Evolutionary conservation across 2,888 invertebrate genomes (phyloP).

Genomic region (Pammene fasciana): DNA sequence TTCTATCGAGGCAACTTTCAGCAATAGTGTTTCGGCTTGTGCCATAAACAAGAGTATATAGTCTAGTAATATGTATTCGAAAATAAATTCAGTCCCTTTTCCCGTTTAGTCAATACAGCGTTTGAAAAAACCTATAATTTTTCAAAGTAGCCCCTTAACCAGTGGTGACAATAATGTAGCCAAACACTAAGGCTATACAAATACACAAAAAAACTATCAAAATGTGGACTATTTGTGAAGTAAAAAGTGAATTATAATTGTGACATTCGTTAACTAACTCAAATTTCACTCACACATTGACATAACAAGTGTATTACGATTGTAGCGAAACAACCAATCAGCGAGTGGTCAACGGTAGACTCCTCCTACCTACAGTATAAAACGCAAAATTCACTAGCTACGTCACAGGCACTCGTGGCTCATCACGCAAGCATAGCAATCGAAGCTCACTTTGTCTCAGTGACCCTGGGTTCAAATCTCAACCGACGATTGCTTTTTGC

Average conservation of each 20-base stretch:
- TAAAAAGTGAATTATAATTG: not conserved
- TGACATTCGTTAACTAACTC: not conserved
- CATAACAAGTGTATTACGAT: not conserved
- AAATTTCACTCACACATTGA: not conserved
- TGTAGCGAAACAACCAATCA: not conserved
- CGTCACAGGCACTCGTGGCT: not conserved
- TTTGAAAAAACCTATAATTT: too few relatives aligned
- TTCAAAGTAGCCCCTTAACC: too few relatives aligned
- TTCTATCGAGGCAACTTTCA: too few relatives aligned
- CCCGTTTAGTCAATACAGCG: too few relatives aligned
- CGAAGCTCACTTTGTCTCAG: not conserved
- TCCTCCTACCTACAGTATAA: not conserved
- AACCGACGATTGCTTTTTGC: not conserved
- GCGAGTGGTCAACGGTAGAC: not conserved
- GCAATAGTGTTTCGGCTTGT: too few relatives aligned
- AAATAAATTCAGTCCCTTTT: too few relatives aligned
- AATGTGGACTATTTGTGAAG: not conserved
- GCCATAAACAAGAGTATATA: too few relatives aligned
- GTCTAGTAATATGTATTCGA: too few relatives aligned
- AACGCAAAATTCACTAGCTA: not conserved
- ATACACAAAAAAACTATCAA: not conserved
- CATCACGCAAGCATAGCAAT: not conserved
- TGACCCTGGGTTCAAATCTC: not conserved
- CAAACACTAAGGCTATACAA: not conserved
- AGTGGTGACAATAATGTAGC: not conserved